Evolutionary conservation across 2,113 vertebrate genomes (phyloP), one percentile per base, ranked within the genome.

Genomic region (Trichechus manatus): DNA sequence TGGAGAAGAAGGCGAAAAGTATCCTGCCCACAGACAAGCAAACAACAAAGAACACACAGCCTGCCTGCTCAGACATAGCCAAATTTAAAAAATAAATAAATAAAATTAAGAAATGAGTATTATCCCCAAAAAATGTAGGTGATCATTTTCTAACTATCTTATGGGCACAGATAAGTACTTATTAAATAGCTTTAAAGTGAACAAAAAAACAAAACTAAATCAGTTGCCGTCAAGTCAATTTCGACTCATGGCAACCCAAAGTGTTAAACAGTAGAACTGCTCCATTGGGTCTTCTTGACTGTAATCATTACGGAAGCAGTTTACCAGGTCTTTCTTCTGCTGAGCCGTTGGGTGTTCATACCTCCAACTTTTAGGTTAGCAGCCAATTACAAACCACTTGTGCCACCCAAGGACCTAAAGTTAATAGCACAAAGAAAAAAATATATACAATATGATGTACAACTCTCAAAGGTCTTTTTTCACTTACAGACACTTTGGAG

Each of bases 401-500:
- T 7, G 19, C n/a, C 70, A 20, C 66, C 66, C 70, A 72, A n/a
- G 70, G 17, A 72, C n/a, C 14, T 70, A n/a, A 70, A 19, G 31
- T 70, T 78, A 87, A 87, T 0, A 82, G 36, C 75, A 93, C 42
- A 75, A 95, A 89, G n/a, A 47, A 93, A n/a, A 96, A 97, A 96
- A 87, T 50, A 87, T 22, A 83, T 61, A 68, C 23, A 78, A 47
- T 63, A 86, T 31, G 92, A 97, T 70, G 15, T 66, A 9, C 61
- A 96, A 92, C n/a, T 92, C 95, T 80, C 68, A 80, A 88, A 93
- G 33, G 42, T 50, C 39, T 23, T 89, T 94, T 82, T 91, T 87
- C 66, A 83, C 63, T 84, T 85, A 33, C 4, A 70, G 88, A 89
- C 68, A 91, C 23, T 27, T 39, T 78, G 72, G 31, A 68, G 47